Conservation (phyloP, 2,113 vertebrate genomes). For the Macquaria ambigua region DNA sequence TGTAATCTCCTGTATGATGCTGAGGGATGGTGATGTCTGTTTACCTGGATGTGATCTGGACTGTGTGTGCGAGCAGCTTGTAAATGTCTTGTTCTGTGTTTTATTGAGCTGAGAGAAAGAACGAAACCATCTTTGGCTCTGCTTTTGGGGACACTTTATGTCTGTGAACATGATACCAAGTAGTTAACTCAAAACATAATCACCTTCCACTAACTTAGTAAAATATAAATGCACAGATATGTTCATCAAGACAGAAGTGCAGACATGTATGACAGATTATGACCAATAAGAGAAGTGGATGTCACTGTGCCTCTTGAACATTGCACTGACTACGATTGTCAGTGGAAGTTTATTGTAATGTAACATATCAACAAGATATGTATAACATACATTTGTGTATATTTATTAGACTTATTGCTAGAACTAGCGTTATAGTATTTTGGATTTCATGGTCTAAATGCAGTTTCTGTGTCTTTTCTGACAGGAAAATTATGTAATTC, state of each 20-base stretch:
- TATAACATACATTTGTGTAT: neutral
- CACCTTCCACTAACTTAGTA: neutral
- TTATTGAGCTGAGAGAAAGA: neutral
- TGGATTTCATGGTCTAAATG: neutral
- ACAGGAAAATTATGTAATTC: neutral
- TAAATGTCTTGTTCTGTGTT: neutral
- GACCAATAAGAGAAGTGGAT: too few relatives aligned
- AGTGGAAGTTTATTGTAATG: neutral
- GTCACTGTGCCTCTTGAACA: neutral
- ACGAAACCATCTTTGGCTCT: neutral
- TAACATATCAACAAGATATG: too few relatives aligned
- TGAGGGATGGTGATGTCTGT: conserved; percentile 1
- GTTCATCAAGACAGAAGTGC: neutral
- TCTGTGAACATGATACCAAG: neutral
- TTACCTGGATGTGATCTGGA: neutral
- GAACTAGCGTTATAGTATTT: neutral
- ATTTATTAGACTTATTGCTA: neutral
- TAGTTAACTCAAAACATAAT: neutral
- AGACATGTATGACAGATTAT: neutral
- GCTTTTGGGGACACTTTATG: neutral
- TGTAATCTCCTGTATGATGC: neutral
- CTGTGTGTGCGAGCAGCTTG: neutral
- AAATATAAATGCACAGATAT: neutral
- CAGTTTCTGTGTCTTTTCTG: neutral
- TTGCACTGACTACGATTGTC: neutral